These are phyloP conservation scores for Entomyzon cyanotis DNA, from an alignment of 2,113 vertebrate genomes.

Conservation along the genomic window DNA sequence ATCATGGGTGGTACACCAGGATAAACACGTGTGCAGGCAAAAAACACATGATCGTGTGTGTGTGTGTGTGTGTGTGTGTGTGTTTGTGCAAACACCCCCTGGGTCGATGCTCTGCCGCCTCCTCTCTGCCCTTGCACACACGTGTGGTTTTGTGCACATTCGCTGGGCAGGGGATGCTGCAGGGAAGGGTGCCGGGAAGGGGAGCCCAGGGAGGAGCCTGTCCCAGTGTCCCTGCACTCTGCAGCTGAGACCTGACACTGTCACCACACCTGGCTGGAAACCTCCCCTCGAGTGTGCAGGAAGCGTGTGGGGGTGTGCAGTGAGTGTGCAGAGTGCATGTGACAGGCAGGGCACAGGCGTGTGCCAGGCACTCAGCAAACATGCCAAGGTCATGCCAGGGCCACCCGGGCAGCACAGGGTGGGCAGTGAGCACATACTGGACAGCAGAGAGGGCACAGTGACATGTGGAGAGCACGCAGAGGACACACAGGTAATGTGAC, in stretches of 20 bases:
- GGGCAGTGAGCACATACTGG: fast-evolving
- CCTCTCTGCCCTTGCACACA: not conserved
- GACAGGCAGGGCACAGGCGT: not conserved
- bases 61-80: no score
- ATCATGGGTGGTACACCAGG: fast-evolving
- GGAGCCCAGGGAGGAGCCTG: not conserved
- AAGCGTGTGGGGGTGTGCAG: fast-evolving
- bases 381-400: fast-evolving
- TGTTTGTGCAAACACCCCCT: not conserved
- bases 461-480: fast-evolving
- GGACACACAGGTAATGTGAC: not conserved
- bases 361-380: not conserved
- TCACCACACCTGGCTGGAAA: not conserved
- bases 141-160: not conserved
- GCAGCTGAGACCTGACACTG: not conserved
- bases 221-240: not conserved
- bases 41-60: not conserved
- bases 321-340: not conserved
- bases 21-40: not conserved
- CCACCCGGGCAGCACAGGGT: fast-evolving
- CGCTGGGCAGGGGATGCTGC: not conserved
- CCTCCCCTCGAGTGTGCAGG: not conserved
- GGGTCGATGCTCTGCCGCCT: not conserved
- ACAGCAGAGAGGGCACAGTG: not conserved
- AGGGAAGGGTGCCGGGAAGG: fast-evolving